phyloP scores from a whole-genome alignment of 2,113 vertebrate species.

The Thermophis baileyi region DNA sequence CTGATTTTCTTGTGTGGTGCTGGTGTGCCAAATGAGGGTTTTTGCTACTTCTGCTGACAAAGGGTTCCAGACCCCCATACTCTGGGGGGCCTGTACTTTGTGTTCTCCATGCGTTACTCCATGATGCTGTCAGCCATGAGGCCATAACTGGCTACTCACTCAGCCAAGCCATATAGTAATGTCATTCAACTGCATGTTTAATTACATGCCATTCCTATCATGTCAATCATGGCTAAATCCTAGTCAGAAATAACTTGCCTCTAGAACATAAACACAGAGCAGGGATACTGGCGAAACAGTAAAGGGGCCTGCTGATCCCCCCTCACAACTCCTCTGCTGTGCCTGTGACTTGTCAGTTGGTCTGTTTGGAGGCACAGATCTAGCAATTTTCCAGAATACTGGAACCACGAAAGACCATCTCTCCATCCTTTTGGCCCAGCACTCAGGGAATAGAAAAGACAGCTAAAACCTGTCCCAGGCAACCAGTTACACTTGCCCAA shows the following conservation, averaged over 20 bases:
- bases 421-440: background rate
- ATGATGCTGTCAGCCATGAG: background rate
- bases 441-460: background rate
- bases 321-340: background rate
- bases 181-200: background rate
- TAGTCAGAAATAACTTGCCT: background rate
- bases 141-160: background rate
- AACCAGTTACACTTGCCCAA: background rate
- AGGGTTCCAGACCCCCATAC: background rate
- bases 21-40: too few relatives aligned
- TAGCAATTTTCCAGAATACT: background rate
- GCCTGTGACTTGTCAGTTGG: background rate
- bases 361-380: background rate
- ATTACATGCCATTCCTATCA: background rate
- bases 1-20: background rate
- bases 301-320: background rate
- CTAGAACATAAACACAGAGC: background rate
- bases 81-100: background rate
- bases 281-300: background rate
- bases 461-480: background rate
- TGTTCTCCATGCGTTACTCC: background rate
- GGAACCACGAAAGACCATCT: background rate
- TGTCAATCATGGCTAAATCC: background rate
- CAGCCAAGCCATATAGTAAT: background rate
- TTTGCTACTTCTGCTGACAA: background rate